Evolutionary conservation across 2,888 invertebrate genomes (phyloP), one percentile per base, ranked within the genome.

Genomic region (Apantesis nais): DNA sequence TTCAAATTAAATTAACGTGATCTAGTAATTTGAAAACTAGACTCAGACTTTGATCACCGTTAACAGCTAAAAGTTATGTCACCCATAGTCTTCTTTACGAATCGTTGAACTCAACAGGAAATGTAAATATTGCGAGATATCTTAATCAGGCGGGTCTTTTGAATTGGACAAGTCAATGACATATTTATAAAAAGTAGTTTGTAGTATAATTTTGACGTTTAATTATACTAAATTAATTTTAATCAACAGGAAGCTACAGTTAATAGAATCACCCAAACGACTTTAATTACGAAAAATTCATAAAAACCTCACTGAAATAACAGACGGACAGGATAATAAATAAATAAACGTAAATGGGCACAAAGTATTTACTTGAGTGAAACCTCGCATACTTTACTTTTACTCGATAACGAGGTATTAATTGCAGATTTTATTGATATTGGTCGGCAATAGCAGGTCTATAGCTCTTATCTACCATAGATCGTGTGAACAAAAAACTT

Each of bases 321-420:
- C 62, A 70, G 39, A 66, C 39, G 25, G 19, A 70, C 70, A 60
- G 62, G 29, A 69, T 65, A 65, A 64, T 65, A 69, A 65, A 69
- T 65, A 65, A 44, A 65, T 12, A 60, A 16, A 19, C 52, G n/a
- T 62, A 62, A 55, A 70, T 39, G 55, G 61, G 7, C 29, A 70
- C 74, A 60, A 75, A 77, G 72, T 74, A 76, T 79, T 73, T 70
- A 71, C 58, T 77, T 29, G 44, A 63, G 65, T 61, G 48, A 73
- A 66, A 68, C 80, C 79, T 80, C 71, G 75, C 73, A 77, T 80
- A 72, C 73, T 77, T 71, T 34, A 63, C 44, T 66, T 66, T 80
- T 73, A 76, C 73, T 73, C 73, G 58, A 62, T 67, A 65, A 68
- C 61, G 19, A 67, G 48, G 63, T 69, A 77, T 81, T 79, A 81